Base-by-base conservation (phyloP, 2,113 vertebrate genomes). In the Hippocampus zosterae region DNA sequence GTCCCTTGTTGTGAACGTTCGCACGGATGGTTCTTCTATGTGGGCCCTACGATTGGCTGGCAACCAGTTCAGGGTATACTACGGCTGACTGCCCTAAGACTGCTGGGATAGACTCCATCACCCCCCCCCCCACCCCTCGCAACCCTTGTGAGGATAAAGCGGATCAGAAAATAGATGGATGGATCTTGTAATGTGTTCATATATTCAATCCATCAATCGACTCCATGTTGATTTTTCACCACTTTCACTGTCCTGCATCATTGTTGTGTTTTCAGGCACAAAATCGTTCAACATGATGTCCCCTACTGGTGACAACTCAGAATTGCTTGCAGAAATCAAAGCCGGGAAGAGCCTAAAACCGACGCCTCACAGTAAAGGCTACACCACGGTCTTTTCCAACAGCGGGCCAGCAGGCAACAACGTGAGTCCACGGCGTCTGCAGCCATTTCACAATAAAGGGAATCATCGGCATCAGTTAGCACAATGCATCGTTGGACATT, bases 241-340 rank as follows among this genome's bases (percentile, higher is more conserved):
- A 81, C 76, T 79, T 82, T 85, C 71, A 84, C 76, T 84, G 78
- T 81, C 70, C 72, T 68, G 66, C 53, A 67, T 9, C 8, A 11
- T 74, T 70, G 70, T 81, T 80, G 85, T 82, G 77, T 62, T 13
- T 41, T 3, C 89, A 99, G 97, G 97, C 90, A 92, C 94, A 85
- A 98, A 97, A 86, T 99, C 97, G 70, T 99, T 99, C 94, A 99
- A 99, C 92, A 99, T 99, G 97, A 98, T 98, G 95, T 95, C 96
- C 85, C 97, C 97, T 21, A 95, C 96, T 0, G 95, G 95, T 0
- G 97, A 99, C 92, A 99, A 99, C 88, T 95, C 96, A 0, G 96
- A 99, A 90, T 94, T 98, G 46, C 90, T 99, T 92, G 97, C 97
- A 1, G 97, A 98, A 89, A 98, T 99, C 88, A 98, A 99, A 88